Evolutionary conservation across 2,888 invertebrate species (phyloP), one percentile per base, ranked within the genome.

Genomic region (Chrysolina haemoptera): DNA sequence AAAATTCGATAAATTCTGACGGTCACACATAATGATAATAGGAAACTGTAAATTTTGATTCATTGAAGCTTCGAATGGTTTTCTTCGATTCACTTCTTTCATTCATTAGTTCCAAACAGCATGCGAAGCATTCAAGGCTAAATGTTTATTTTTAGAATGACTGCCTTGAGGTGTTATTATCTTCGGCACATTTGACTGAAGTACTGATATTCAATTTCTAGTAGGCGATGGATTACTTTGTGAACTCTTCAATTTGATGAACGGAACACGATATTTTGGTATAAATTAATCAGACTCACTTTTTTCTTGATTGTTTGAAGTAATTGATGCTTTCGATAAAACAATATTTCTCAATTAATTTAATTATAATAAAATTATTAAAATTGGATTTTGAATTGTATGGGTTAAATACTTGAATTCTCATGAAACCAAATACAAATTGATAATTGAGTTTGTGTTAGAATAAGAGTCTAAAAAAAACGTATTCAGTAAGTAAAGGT

Each of bases 111-210:
- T 53, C 53, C 53, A 53, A n/a, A 20, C 53, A 53, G 20, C 53
- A 53, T 53, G 53, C 12, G 53, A 53, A 53, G 53, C 53, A 20
- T 53, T 20, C 53, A 53, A 53, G 53, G 53, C 20, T 53, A 53
- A 53, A 53, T 22, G 20, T 20, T 53, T 53, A 53, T 53, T 53
- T 53, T 53, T 53, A 53, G 53, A 53, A 53, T 20, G 18, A 53
- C 18, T 53, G 20, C 20, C 53, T 53, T 12, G 53, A 53, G 53
- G 53, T 53, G 53, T 53, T 53, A 53, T 53, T 20, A 53, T 53
- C 53, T 53, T 53, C 53, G 53, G 53, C 53, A 20, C 53, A 20
- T 53, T 53, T 22, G 53, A 22, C 20, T 53, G 53, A 53, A 53
- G 53, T 53, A 20, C 53, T 53, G 11, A 22, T 53, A 53, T 53